Base-by-base conservation (phyloP, 1,140 invertebrate genomes). In the Scylla paramamosain region DNA sequence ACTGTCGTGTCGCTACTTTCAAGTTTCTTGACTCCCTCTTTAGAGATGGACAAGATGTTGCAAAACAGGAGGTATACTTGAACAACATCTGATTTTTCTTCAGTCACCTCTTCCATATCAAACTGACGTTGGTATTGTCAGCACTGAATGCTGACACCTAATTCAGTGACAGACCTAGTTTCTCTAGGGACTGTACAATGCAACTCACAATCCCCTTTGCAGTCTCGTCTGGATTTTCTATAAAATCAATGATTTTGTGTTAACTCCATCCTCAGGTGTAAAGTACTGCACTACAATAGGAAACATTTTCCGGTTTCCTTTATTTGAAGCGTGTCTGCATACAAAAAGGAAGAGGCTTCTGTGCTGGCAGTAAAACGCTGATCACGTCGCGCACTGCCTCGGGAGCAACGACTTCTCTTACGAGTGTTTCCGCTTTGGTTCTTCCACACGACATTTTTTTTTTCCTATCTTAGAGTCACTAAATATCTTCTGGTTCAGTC, bases 111-210 rank as follows among this genome's bases (percentile, higher is more conserved):
- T 7, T 90, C 29, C 31, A 29, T 31, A n/a, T 7, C 88, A n/a
- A 92, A 92, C 32, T 77, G 29, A 92, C 91, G 29, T 92, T 92
- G 29, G 91, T 92, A 39, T 92, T 92, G 91, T 92, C 91, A 83
- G 91, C 91, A 92, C 48, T 92, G 77, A 92, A 92, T 28, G 91
- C 91, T 67, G 91, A 92, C 67, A 92, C 91, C 29, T 92, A 52
- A 20, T 92, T 46, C 52, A 92, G 59, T 92, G 91, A 92, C 91
- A 92, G 91, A 25, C 91, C 91, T 32, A 92, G 52, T 25, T 67
- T 92, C 91, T 92, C 91, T 25, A 92, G 91, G 20, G 52, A 92
- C 29, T 46, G 48, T 92, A 46, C 45, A 67, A 92, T 67, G 31
- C 28, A 92, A 59, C 91, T 82, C 91, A 92, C 52, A 32, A 92